Evolutionary conservation across 2,797 vertebrate genomes (phyloP), one percentile per base, ranked within the genome.

Genomic region (Molossus alvarezi): DNA sequence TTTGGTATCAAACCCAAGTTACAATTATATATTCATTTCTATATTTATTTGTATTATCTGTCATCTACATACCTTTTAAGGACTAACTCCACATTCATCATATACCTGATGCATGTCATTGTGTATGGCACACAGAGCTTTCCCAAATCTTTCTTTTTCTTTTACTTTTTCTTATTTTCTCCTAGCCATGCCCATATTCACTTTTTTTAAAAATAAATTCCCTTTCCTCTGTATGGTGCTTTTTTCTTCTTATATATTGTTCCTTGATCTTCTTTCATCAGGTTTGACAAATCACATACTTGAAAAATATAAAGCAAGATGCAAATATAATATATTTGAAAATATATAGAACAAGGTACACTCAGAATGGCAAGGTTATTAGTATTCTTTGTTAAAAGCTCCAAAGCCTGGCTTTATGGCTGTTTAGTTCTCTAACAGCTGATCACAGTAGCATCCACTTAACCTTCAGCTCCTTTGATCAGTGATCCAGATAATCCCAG

Each of bases 371-470:
- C 90, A 85, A 89, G 60, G 15, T 84, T 94, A 41, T 90, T 95
- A 82, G 60, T 85, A 76, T 88, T 96, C 37, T 41, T 0, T 82
- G 48, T 91, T 83, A 88, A 82, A 18, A 88, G n/a, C 45, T 57
- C 41, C 27, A 75, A 27, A 23, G 58, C 57, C 85, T 37, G 23
- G 21, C 55, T 91, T 92, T 60, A 77, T 20, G 58, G 6, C 88
- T 81, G 33, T 41, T 87, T 92, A 71, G 85, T 73, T 41, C 69
- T 88, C 23, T 92, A 48, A 92, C 71, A 95, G 81, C 90, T 95
- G 91, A 86, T 96, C 90, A 83, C 37, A 83, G 72, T 87, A 86
- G 69, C 79, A 94, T 97, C 73, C 79, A 69, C 51, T 95, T 96
- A 93, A 81, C 73, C 93, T 83, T 95, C 6, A 51, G 51, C 62